Conservation (phyloP, 2,113 vertebrate species). For the Anser brachyrhynchus region DNA sequence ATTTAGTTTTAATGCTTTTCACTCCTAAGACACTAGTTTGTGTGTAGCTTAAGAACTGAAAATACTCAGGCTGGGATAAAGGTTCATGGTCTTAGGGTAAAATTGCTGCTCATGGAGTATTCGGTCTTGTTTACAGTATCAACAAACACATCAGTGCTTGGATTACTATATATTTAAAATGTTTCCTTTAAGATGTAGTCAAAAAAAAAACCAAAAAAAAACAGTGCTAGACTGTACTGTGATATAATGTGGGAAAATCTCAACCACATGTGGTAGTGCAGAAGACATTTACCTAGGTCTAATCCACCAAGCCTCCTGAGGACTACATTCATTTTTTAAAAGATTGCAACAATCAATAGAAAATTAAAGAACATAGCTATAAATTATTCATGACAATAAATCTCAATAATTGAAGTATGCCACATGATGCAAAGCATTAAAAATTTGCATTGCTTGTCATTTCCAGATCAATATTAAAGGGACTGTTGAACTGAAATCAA, state of each 20-base stretch:
- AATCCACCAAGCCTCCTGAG: neutral
- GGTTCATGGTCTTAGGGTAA: neutral
- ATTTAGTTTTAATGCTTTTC: neutral
- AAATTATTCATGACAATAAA: slow-evolving; percentile 53
- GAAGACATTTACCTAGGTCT: neutral
- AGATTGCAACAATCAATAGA: neutral
- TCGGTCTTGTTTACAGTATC: neutral
- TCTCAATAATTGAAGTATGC: slow-evolving; percentile 12
- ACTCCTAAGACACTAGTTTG: neutral
- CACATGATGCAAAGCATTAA: slow-evolving; percentile 13
- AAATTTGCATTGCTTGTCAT: slow-evolving; percentile 35
- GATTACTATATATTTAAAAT: neutral
- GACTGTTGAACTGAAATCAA: slow-evolving; percentile 19
- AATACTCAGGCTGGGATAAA: neutral
- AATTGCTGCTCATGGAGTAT: neutral
- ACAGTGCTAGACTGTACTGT: neutral
- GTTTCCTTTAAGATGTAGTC: neutral
- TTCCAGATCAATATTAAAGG: slow-evolving; percentile 41
- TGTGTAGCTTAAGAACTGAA: neutral
- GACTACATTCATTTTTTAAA: neutral
- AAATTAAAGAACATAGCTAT: slow-evolving; percentile 26
- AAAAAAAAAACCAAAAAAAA: neutral
- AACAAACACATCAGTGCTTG: neutral
- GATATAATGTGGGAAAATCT: neutral
- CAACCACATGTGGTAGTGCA: neutral